phyloP scores from a whole-genome alignment of 2,888 invertebrate species.

The Bugulina stolonifera region DNA sequence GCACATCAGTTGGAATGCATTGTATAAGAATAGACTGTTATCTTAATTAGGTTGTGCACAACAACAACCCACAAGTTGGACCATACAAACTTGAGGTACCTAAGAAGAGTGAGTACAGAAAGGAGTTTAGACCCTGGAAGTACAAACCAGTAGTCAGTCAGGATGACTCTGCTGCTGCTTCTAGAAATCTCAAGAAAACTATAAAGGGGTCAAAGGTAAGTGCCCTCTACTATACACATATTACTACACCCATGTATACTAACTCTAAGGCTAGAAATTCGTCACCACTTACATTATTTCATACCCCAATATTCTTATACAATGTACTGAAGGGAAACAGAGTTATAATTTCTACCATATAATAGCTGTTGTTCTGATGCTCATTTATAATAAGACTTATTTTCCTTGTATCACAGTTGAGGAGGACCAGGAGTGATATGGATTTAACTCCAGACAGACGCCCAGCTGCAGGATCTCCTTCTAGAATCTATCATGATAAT shows the following conservation, averaged over 20 bases:
- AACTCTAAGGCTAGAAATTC: no score
- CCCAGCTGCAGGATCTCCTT: constrained; percentile 29
- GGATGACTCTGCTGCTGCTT: neutral
- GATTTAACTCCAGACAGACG: constrained; percentile 31
- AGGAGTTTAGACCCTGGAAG: constrained; percentile 38
- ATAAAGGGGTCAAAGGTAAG: neutral
- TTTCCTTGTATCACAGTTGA: constrained; percentile 36
- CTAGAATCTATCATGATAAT: constrained; percentile 29
- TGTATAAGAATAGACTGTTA: no score
- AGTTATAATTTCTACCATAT: no score
- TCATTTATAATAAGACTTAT: neutral
- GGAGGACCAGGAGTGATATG: constrained; percentile 44
- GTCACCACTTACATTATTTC: no score
- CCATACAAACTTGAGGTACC: constrained; percentile 36
- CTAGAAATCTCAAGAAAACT: neutral
- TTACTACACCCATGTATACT: no score
- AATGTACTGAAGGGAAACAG: no score
- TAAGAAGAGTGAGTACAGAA: constrained; percentile 40
- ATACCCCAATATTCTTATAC: no score
- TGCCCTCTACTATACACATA: neutral
- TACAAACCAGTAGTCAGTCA: constrained; percentile 21
- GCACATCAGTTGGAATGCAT: no score
- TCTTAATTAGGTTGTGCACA: constrained; percentile 42
- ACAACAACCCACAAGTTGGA: constrained; percentile 38
- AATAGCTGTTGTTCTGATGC: no score